These are phyloP conservation scores for Cheilosia impressa DNA, from an alignment of 2,888 invertebrate species.

Conservation along the genomic window DNA sequence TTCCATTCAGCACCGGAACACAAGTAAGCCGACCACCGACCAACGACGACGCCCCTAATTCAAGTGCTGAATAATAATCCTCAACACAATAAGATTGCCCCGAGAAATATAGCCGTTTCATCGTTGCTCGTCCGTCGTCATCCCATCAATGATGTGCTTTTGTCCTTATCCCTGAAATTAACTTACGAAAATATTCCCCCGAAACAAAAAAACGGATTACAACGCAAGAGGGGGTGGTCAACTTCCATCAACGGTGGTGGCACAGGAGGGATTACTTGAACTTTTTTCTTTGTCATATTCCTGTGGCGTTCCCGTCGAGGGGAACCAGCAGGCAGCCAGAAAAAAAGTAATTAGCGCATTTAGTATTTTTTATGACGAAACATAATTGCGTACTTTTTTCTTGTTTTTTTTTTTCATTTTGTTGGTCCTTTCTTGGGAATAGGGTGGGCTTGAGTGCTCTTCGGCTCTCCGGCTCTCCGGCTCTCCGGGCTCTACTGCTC, in stretches of 20 bases:
- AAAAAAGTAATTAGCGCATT: conserved; percentile 69
- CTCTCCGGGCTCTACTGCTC: background rate
- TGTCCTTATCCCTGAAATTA: conserved; percentile 56
- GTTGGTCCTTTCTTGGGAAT: conserved; percentile 30
- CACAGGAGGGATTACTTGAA: conserved; percentile 30
- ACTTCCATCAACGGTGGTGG: background rate
- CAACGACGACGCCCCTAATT: conserved; percentile 19
- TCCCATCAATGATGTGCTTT: conserved; percentile 46
- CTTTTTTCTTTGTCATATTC: conserved; percentile 25
- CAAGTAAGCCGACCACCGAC: conserved; percentile 1
- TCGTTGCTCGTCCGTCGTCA: conserved; percentile 13
- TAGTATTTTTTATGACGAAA: conserved; percentile 70
- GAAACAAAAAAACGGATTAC: conserved; percentile 43
- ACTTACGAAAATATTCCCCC: conserved; percentile 37
- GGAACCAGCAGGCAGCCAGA: background rate
- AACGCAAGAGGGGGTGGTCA: conserved; percentile 15
- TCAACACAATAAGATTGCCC: conserved; percentile 50
- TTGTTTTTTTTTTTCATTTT: conserved; percentile 24
- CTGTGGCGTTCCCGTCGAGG: conserved; percentile 10
- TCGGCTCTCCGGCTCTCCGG: too few species aligned
- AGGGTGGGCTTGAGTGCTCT: conserved; percentile 6
- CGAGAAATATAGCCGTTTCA: conserved; percentile 30
- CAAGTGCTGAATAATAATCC: conserved; percentile 63
- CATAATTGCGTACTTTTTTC: conserved; percentile 52
- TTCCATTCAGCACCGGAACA: conserved; percentile 19